phyloP scores from a whole-genome alignment of 2,888 invertebrate genomes.

The Sthenelais limicola region DNA sequence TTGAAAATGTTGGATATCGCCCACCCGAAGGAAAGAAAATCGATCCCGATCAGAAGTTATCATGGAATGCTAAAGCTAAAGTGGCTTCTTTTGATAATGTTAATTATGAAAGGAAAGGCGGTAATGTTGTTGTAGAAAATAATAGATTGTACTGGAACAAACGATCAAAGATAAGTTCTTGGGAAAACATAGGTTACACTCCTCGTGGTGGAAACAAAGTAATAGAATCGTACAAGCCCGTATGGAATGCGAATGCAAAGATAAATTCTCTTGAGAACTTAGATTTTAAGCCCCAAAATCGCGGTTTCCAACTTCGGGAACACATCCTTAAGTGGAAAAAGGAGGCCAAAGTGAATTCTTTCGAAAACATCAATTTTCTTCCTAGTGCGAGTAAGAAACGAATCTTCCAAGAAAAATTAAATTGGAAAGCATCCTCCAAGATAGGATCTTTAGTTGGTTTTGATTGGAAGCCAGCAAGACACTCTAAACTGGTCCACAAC shows the following conservation, averaged over 20 bases:
- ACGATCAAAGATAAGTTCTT: background rate
- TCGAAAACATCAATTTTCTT: background rate
- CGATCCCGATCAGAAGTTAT: background rate
- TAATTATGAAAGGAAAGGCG: conserved; percentile 45
- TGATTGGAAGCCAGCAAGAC: background rate
- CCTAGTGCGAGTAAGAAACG: background rate
- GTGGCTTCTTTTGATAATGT: conserved; percentile 52
- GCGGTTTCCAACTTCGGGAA: background rate
- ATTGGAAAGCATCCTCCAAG: background rate
- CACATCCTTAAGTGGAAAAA: background rate
- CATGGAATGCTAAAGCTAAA: conserved; percentile 41
- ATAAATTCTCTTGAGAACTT: background rate
- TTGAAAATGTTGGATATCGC: conserved; percentile 15
- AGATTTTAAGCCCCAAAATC: background rate
- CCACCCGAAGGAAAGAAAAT: conserved; percentile 5
- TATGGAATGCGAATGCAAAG: conserved; percentile 31
- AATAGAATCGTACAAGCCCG: conserved; percentile 55
- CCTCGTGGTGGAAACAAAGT: conserved; percentile 58
- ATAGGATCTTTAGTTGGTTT: background rate
- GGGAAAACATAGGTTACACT: conserved; percentile 53
- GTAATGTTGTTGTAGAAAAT: background rate
- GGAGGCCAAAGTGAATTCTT: conserved; percentile 5
- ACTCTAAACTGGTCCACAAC: background rate
- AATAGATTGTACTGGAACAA: background rate
- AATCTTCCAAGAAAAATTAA: background rate